Percentiles rank a stretch among this genome's conserved stretches.
phyloP scores from a whole-genome alignment of 2,888 invertebrate species.

The Agonopterix arenella region DNA sequence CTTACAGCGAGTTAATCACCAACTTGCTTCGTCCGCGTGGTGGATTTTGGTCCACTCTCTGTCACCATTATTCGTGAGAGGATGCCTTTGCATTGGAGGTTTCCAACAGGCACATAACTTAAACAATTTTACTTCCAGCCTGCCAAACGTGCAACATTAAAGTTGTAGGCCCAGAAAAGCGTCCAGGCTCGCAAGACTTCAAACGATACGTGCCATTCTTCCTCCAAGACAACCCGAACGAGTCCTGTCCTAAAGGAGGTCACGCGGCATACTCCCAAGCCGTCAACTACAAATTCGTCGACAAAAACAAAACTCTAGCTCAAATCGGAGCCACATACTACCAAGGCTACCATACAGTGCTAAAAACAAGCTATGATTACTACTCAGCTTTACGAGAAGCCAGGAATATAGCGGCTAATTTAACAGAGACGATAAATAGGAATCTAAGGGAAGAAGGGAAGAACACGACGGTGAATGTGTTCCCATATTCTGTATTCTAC shows the following conservation, averaged over 20 bases:
- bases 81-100: too few species aligned
- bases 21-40: slow-evolving; percentile 7
- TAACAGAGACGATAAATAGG: slow-evolving; percentile 84
- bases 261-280: slow-evolving; percentile 89
- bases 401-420: slow-evolving; percentile 86
- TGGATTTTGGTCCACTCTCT: too few species aligned
- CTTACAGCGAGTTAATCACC: too few species aligned
- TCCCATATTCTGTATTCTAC: slow-evolving; percentile 96
- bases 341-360: slow-evolving; percentile 90
- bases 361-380: slow-evolving; percentile 93
- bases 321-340: slow-evolving; percentile 89
- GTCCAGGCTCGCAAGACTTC: slow-evolving; percentile 81
- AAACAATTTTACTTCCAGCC: background rate
- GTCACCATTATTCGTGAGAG: too few species aligned
- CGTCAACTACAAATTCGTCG: slow-evolving; percentile 74
- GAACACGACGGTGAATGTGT: slow-evolving; percentile 79
- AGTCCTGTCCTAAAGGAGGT: slow-evolving; percentile 86
- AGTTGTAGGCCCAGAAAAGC: slow-evolving; percentile 56
- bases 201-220: slow-evolving; percentile 87
- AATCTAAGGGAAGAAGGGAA: slow-evolving; percentile 69
- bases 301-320: slow-evolving; percentile 57
- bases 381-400: slow-evolving; percentile 91
- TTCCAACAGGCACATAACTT: too few species aligned
- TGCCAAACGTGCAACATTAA: slow-evolving; percentile 74
- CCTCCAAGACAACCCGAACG: slow-evolving; percentile 87